Percentiles rank a stretch among this genome's conserved stretches.
These are phyloP conservation scores for Dione vanillae DNA, from an alignment of 2,888 invertebrate genomes.

Conservation along the genomic window DNA sequence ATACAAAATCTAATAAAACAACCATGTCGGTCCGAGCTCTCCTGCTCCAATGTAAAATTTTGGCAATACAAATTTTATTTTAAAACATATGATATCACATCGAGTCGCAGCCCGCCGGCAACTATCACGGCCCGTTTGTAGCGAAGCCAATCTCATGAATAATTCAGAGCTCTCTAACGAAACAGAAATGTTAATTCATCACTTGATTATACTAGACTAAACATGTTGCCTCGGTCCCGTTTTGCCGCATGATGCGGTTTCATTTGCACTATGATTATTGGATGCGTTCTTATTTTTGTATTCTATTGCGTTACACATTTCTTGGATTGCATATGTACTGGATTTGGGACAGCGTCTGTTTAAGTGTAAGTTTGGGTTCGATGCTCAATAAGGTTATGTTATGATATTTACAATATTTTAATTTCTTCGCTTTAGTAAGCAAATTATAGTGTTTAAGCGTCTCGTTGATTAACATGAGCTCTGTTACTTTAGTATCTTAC, in stretches of 20 bases:
- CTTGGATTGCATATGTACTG: background rate
- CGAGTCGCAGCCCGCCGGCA: slow-evolving; percentile 18
- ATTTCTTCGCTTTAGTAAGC: background rate
- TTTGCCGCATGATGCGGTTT: slow-evolving; percentile 33
- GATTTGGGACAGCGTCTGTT: no score
- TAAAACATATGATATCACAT: background rate
- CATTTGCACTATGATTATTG: slow-evolving; percentile 34
- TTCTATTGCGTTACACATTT: background rate
- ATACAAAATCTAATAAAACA: background rate
- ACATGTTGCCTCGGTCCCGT: slow-evolving; percentile 37
- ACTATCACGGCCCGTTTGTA: slow-evolving; percentile 28
- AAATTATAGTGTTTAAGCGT: no score
- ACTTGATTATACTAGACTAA: slow-evolving; percentile 47
- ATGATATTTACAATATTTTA: background rate
- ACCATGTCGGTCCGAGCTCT: background rate
- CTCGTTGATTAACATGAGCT: no score
- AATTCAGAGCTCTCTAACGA: slow-evolving; percentile 45
- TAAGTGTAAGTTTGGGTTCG: background rate
- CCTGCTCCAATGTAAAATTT: background rate
- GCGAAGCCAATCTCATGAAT: slow-evolving; percentile 46
- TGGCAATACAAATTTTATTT: background rate
- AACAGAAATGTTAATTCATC: slow-evolving; percentile 49
- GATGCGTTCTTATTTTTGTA: slow-evolving; percentile 16
- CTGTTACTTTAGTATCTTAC: no score
- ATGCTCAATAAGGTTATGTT: background rate